Evolutionary conservation across 2,888 invertebrate species (phyloP), one percentile per base, ranked within the genome.

Genomic region (Andrena trimmerana): DNA sequence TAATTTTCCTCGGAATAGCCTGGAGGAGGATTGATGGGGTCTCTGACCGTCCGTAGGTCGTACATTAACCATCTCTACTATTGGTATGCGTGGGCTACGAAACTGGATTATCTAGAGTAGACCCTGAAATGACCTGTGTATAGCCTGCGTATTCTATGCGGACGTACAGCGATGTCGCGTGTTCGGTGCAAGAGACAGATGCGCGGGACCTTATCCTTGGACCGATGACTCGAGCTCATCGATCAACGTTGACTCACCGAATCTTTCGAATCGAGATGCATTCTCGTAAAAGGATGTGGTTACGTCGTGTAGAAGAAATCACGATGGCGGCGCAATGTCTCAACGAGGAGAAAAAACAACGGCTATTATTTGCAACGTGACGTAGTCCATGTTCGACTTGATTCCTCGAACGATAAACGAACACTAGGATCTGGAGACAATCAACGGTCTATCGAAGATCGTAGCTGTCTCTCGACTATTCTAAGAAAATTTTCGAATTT

Each of bases 41-140:
- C 87, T 81, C 81, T 87, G 90, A 89, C 88, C 88, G 88, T 76
- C 24, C 80, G 78, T 63, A 60, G 68, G 67, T 68, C 63, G 77
- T 70, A 54, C 83, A 75, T 75, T 80, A 80, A 66, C 80, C 67
- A 74, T 54, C 73, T 74, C 62, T 52, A 5, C 57, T 71, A 80
- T 76, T 71, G 60, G 66, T 68, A 62, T 78, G 78, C 75, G 83
- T 81, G 81, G 77, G 72, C 70, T 50, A 71, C 74, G 59, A 79
- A 83, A 83, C 76, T 83, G 70, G 80, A 83, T 84, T 83, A 80
- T 80, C 77, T 74, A 75, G 42, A 42, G 16, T 42, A 42, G 70
- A 71, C 65, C 71, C 66, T 70, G 67, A 70, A 70, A 63, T 63
- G 73, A 68, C 20, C 63, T 67, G 54, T 65, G 62, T 67, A 73